A percentile compares a stretch with the other conserved stretches of the same genome.
These are phyloP conservation scores for Liodrosophila aerea DNA, from an alignment of 2,888 invertebrate species.

Conservation along the genomic window DNA sequence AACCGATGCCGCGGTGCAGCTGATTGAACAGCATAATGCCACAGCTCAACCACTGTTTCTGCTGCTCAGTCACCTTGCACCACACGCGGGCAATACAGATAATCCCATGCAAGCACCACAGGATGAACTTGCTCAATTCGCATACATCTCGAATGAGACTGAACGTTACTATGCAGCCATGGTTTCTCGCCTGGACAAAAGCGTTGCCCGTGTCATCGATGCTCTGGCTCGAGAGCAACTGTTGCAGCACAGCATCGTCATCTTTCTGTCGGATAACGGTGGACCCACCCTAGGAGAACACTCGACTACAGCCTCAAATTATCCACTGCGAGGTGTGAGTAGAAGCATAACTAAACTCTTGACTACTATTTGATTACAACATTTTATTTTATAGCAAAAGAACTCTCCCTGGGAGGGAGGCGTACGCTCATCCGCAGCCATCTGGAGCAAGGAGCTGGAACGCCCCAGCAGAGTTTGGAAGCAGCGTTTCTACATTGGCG, in stretches of 20 bases:
- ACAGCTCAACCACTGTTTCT: constrained; percentile 87
- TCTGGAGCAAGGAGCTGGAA: constrained; percentile 87
- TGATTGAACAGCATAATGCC: constrained; percentile 85
- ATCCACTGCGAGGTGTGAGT: constrained; percentile 89
- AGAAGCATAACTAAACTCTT: background rate
- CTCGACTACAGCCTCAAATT: constrained; percentile 89
- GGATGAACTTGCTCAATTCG: constrained; percentile 87
- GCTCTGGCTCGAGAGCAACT: constrained; percentile 87
- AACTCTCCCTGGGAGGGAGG: constrained; percentile 93
- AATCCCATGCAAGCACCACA: constrained; percentile 88
- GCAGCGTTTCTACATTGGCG: constrained; percentile 90
- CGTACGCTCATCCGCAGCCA: constrained; percentile 88
- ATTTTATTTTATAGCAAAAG: constrained; percentile 88
- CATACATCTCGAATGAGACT: constrained; percentile 86
- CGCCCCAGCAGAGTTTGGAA: constrained; percentile 84
- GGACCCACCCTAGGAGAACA: constrained; percentile 89
- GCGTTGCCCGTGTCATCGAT: constrained; percentile 89
- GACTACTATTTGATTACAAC: no score
- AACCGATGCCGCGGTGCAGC: constrained; percentile 85
- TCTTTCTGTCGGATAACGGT: constrained; percentile 95
- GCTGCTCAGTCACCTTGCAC: constrained; percentile 90
- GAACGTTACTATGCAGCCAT: constrained; percentile 90
- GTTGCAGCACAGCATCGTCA: constrained; percentile 90
- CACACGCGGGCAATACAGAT: constrained; percentile 89
- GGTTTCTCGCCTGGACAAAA: constrained; percentile 92